phyloP scores from a whole-genome alignment of 2,113 vertebrate species.

The Pipa parva region DNA sequence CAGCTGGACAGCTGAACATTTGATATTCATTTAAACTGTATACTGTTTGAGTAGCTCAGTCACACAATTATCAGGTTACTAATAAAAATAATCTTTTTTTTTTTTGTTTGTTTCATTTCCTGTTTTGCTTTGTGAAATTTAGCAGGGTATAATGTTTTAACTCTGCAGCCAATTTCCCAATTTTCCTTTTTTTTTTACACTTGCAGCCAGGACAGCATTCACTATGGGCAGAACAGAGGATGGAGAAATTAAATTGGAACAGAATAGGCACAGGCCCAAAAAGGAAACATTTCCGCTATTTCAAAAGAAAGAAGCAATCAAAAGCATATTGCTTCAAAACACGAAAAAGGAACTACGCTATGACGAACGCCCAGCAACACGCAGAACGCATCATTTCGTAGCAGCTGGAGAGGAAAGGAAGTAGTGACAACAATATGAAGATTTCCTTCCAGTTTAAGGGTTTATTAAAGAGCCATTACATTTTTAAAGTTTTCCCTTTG shows the following conservation, averaged over 20 bases:
- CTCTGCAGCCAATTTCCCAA: conserved; percentile 3
- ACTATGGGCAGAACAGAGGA: conserved; percentile 9
- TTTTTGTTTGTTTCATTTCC: no score
- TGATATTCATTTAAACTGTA: no score
- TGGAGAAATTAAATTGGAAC: conserved; percentile 14
- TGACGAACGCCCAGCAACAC: no score
- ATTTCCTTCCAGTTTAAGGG: conserved; percentile 13
- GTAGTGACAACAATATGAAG: neutral
- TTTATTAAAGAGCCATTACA: no score
- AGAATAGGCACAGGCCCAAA: conserved; percentile 20
- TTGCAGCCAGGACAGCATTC: conserved; percentile 5
- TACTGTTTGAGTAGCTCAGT: no score
- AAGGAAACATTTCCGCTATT: conserved; percentile 23
- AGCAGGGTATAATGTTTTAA: neutral
- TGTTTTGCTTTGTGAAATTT: neutral
- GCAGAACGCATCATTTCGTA: neutral
- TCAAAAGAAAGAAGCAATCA: conserved; percentile 36
- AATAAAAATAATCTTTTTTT: no score
- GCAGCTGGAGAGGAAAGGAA: conserved; percentile 29
- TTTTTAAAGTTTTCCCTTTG: neutral
- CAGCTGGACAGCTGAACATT: no score
- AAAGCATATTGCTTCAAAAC: neutral
- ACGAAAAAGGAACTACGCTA: neutral
- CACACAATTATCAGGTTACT: no score
- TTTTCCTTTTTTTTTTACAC: neutral